phyloP scores from a whole-genome alignment of 2,113 vertebrate genomes.

The Muntiacus reevesi region DNA sequence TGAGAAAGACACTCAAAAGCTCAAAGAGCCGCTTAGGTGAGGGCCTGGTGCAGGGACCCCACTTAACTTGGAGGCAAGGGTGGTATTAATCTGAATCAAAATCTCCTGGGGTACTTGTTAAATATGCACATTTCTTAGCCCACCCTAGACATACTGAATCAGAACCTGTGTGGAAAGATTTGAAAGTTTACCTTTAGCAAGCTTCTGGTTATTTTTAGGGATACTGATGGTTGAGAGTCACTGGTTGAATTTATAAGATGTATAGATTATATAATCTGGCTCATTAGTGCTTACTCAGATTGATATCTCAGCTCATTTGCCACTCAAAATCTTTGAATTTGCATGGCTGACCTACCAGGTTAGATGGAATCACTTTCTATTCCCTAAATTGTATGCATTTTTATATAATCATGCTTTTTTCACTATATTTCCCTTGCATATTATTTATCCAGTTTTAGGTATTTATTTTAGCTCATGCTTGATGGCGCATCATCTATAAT shows the following conservation, averaged over 20 bases:
- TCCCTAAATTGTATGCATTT: not conserved
- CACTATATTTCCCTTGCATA: not conserved
- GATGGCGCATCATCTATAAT: not conserved
- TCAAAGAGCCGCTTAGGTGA: not conserved
- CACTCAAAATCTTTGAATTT: not conserved
- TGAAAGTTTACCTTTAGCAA: not conserved
- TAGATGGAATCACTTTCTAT: not conserved
- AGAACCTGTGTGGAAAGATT: not conserved
- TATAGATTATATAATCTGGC: not conserved
- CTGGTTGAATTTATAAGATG: not conserved
- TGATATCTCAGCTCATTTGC: not conserved
- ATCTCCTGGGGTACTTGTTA: not conserved
- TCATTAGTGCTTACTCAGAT: not conserved
- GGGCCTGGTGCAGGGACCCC: not conserved
- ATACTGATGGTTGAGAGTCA: not conserved
- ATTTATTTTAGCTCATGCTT: not conserved
- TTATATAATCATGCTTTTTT: not conserved
- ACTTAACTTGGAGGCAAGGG: not conserved
- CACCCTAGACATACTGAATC: not conserved
- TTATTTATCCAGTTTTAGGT: not conserved
- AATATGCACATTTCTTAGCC: not conserved
- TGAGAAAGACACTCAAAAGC: not conserved
- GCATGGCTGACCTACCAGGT: not conserved
- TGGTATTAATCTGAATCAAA: not conserved
- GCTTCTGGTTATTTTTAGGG: not conserved